phyloP scores from a whole-genome alignment of 2,888 invertebrate genomes.

The Iselma pallidipennis region DNA sequence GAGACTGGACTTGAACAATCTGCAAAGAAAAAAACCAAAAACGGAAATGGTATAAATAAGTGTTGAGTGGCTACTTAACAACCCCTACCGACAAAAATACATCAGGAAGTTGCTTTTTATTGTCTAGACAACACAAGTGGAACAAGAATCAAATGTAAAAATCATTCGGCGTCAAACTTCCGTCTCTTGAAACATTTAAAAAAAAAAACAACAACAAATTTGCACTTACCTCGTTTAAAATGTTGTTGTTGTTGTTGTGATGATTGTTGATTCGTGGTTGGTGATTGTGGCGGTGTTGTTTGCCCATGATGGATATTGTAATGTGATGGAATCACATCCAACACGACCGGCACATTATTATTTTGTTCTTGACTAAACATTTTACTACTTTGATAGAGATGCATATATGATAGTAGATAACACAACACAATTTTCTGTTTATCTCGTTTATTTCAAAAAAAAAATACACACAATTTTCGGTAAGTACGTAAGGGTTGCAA shows the following conservation, averaged over 20 bases:
- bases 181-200: conserved; percentile 12
- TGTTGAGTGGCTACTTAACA: conserved; percentile 16
- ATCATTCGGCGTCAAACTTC: conserved; percentile 40
- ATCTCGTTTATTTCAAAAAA: no score
- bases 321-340: conserved; percentile 64
- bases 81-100: conserved; percentile 16
- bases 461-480: no score
- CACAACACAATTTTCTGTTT: conserved; percentile 5
- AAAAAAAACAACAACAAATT: no score
- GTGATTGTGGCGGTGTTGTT: conserved; percentile 59
- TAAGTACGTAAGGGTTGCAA: neutral
- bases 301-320: conserved; percentile 53
- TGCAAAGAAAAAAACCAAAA: conserved; percentile 39
- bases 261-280: conserved; percentile 42
- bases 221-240: conserved; percentile 6
- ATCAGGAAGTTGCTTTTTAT: conserved; percentile 16
- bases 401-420: conserved; percentile 23
- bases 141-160: conserved; percentile 58
- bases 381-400: conserved; percentile 34
- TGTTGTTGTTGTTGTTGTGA: neutral
- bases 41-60: conserved; percentile 10
- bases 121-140: conserved; percentile 37
- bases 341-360: conserved; percentile 56
- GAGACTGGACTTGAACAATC: conserved; percentile 57
- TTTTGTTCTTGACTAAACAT: conserved; percentile 28